These are phyloP conservation scores for Poecilus cupreus DNA, from an alignment of 2,888 invertebrate genomes.

Conservation along the genomic window DNA sequence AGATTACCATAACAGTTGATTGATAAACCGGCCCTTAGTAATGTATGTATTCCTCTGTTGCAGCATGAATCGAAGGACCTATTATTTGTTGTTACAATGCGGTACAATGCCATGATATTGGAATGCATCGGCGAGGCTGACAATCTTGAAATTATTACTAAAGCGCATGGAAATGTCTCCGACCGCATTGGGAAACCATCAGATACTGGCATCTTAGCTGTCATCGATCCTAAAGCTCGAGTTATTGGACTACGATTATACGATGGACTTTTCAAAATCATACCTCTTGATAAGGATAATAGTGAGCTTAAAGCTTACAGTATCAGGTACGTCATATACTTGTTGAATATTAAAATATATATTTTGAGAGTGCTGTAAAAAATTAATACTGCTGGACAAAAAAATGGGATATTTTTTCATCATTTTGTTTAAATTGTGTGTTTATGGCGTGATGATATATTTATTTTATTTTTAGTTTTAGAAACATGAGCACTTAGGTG, in stretches of 20 bases:
- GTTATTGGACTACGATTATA: conserved; percentile 96
- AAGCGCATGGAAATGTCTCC: conserved; percentile 96
- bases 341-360: too few relatives aligned
- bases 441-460: neutral
- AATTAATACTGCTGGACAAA: too few relatives aligned
- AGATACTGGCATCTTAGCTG: conserved; percentile 95
- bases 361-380: too few relatives aligned
- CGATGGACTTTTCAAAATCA: conserved; percentile 97
- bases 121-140: conserved; percentile 89
- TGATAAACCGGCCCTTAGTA: too few relatives aligned
- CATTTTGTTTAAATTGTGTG: neutral
- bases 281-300: conserved; percentile 95
- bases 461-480: too few relatives aligned
- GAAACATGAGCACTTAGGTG: too few relatives aligned
- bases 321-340: conserved; percentile 80
- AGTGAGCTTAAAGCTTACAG: conserved; percentile 94
- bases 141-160: conserved; percentile 92
- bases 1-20: too few relatives aligned
- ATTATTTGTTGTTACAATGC: conserved; percentile 93
- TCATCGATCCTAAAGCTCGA: conserved; percentile 96
- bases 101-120: conserved; percentile 98
- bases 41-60: conserved; percentile 63
- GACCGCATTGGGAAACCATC: conserved; percentile 96
- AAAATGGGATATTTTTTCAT: neutral
- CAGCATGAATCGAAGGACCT: conserved; percentile 94